Conservation (phyloP, 2,888 invertebrate species). For the Buathra laborator region DNA sequence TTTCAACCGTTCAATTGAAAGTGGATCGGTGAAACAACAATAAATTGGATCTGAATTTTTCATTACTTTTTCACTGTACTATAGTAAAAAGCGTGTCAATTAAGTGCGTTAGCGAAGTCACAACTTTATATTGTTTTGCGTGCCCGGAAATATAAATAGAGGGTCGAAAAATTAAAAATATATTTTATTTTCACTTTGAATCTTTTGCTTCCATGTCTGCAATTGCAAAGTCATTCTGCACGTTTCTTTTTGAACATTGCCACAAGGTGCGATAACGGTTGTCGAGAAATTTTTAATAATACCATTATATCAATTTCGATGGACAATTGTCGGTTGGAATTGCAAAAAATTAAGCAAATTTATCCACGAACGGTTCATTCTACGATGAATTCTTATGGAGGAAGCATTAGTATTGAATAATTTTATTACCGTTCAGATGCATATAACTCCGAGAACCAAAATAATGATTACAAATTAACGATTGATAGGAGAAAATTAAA, state of each 20-base stretch:
- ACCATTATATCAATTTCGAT: too few relatives aligned
- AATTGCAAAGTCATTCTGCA: too few relatives aligned
- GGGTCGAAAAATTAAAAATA: not conserved
- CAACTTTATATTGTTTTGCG: not conserved
- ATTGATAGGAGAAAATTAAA: conserved; percentile 36
- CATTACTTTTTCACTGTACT: conserved; percentile 16
- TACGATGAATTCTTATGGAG: too few relatives aligned
- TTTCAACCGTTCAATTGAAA: conserved; percentile 44
- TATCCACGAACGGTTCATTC: too few relatives aligned
- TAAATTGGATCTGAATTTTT: conserved; percentile 26
- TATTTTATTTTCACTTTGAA: not conserved
- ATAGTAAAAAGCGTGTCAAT: not conserved
- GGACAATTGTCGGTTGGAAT: too few relatives aligned
- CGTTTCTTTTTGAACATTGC: too few relatives aligned
- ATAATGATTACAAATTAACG: conserved; percentile 9
- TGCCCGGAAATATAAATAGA: not conserved
- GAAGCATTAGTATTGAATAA: not conserved
- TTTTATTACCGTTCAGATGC: not conserved
- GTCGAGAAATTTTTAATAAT: too few relatives aligned
- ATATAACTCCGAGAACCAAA: not conserved
- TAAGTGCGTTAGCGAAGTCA: not conserved
- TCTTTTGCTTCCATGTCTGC: too few relatives aligned
- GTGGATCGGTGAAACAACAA: conserved; percentile 19
- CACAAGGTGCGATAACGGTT: too few relatives aligned
- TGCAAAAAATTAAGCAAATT: too few relatives aligned